A percentile compares a stretch with the other conserved stretches of the same genome.
phyloP scores from a whole-genome alignment of 2,797 vertebrate species.

The Artibeus jamaicensis region DNA sequence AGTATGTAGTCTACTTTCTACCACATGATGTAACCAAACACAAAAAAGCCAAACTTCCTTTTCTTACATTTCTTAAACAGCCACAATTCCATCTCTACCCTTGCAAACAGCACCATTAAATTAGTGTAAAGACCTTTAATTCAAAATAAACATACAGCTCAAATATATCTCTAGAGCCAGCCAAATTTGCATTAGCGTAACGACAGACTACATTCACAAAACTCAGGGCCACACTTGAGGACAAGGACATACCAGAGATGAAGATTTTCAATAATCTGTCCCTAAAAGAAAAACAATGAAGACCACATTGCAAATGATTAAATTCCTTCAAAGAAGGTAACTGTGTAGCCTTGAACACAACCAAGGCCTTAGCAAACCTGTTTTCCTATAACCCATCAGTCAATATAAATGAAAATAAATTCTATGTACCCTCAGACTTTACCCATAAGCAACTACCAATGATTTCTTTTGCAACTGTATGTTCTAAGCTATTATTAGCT shows the following conservation, averaged over 20 bases:
- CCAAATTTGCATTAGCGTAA: conserved; percentile 30
- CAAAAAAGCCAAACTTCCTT: conserved; percentile 63
- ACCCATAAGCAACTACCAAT: background rate
- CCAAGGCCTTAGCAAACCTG: background rate
- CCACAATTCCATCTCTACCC: background rate
- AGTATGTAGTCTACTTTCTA: conserved; percentile 72
- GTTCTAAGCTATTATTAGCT: background rate
- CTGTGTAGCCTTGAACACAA: background rate
- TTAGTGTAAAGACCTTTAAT: conserved; percentile 27
- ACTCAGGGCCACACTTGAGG: background rate
- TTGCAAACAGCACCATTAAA: conserved; percentile 21
- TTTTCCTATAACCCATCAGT: background rate
- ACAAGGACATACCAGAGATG: background rate
- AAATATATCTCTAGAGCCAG: background rate
- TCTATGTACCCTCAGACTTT: background rate
- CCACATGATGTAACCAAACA: conserved; percentile 72
- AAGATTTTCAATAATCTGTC: background rate
- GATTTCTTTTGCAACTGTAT: background rate
- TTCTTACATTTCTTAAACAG: conserved; percentile 45
- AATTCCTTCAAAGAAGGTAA: conserved; percentile 24
- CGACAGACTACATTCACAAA: conserved; percentile 3
- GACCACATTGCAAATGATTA: conserved; percentile 1
- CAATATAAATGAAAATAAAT: background rate
- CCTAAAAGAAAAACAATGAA: conserved; percentile 5
- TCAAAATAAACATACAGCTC: conserved; percentile 33